Conservation (phyloP, 2,113 vertebrate species). For the Otis tarda region DNA sequence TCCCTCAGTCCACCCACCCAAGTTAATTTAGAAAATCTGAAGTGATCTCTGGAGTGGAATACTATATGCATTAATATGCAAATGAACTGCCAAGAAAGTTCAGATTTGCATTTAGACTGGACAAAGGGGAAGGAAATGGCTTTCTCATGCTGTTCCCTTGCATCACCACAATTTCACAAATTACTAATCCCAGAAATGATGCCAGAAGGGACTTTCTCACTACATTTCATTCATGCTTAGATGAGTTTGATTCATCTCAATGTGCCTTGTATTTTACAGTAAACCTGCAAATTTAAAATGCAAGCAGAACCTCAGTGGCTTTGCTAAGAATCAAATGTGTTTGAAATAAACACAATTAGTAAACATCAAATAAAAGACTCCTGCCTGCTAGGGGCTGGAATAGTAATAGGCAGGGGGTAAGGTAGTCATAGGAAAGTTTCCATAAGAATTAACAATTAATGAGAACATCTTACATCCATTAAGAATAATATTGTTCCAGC, state of each 20-base stretch:
- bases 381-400: not conserved
- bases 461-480: not conserved
- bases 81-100: slow-evolving; percentile 77
- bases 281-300: slow-evolving; percentile 49
- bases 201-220: slow-evolving; percentile 64
- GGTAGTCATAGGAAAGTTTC: slow-evolving; percentile 1
- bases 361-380: slow-evolving; percentile 7
- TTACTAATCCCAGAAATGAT: slow-evolving; percentile 71
- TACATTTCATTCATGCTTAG: slow-evolving; percentile 59
- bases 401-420: not conserved
- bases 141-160: slow-evolving; percentile 67
- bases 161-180: slow-evolving; percentile 71
- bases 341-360: slow-evolving; percentile 61
- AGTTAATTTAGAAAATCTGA: slow-evolving; percentile 75
- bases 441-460: not conserved
- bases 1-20: slow-evolving; percentile 59
- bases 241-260: slow-evolving; percentile 65
- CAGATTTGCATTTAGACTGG: slow-evolving; percentile 83
- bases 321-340: slow-evolving; percentile 17
- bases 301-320: slow-evolving; percentile 13
- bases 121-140: slow-evolving; percentile 71
- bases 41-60: slow-evolving; percentile 77
- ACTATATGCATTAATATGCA: slow-evolving; percentile 73
- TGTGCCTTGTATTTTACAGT: slow-evolving; percentile 54
- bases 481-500: not conserved